A percentile compares a stretch with the other conserved stretches of the same genome.
Conservation (phyloP, 2,888 invertebrate species). For the Dryocosmus kuriphilus region DNA sequence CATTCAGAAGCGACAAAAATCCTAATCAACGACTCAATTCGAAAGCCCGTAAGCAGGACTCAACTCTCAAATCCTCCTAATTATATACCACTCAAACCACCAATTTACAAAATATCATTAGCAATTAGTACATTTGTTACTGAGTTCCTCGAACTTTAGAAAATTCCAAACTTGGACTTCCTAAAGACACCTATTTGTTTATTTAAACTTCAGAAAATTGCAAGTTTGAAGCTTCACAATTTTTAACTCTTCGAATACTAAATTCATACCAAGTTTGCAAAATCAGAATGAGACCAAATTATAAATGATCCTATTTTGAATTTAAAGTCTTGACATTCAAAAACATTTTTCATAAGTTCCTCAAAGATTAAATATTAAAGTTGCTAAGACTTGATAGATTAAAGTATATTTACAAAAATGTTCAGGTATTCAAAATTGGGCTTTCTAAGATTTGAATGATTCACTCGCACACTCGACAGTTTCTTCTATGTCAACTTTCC, state of each 20-base stretch:
- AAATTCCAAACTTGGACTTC: neutral
- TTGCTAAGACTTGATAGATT: neutral
- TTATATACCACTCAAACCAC: neutral
- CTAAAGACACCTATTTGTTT: too few relatives aligned
- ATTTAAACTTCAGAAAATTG: too few relatives aligned
- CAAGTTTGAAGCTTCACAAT: too few relatives aligned
- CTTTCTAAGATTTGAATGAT: neutral
- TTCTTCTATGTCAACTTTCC: neutral
- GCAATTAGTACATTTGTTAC: neutral
- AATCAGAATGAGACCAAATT: too few relatives aligned
- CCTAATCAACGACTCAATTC: constrained; percentile 72
- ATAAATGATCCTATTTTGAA: too few relatives aligned
- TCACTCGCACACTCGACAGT: neutral
- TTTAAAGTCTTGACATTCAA: neutral
- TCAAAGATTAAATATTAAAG: neutral
- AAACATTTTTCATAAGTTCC: too few relatives aligned
- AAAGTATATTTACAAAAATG: neutral
- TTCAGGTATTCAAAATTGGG: neutral
- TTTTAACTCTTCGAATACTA: too few relatives aligned
- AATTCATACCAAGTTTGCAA: too few relatives aligned
- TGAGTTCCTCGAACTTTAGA: neutral
- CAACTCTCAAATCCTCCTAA: neutral
- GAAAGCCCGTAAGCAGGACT: constrained; percentile 56
- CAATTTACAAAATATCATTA: neutral
- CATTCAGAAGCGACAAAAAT: constrained; percentile 74